Percentiles rank a stretch among this genome's conserved stretches.
These are phyloP conservation scores for Hyperoodon ampullatus DNA, from an alignment of 2,113 vertebrate genomes.

Conservation along the genomic window DNA sequence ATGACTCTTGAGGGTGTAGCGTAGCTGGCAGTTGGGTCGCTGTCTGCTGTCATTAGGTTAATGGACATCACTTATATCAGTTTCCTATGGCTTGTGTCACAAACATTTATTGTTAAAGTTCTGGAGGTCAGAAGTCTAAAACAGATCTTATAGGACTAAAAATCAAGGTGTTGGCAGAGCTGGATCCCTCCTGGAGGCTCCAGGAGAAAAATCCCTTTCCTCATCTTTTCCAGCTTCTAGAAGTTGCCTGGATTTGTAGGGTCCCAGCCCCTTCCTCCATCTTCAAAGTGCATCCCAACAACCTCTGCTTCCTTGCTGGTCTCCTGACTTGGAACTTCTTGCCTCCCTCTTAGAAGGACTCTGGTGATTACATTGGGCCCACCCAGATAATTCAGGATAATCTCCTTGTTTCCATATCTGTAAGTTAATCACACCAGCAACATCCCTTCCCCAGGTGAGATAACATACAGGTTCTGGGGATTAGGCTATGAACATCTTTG, in stretches of 20 bases:
- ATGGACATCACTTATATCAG: neutral
- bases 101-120: neutral
- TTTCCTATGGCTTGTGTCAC: neutral
- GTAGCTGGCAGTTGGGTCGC: neutral
- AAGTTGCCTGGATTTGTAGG: neutral
- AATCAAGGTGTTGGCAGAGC: neutral
- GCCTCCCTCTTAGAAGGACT: neutral
- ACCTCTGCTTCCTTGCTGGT: neutral
- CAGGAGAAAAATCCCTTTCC: no score
- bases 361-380: neutral
- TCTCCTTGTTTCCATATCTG: neutral
- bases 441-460: neutral
- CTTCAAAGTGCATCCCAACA: neutral
- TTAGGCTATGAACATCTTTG: neutral
- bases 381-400: neutral
- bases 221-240: neutral
- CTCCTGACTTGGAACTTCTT: neutral
- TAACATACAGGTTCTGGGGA: neutral
- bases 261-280: no score
- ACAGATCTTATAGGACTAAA: neutral
- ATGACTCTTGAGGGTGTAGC: fast-evolving
- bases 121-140: neutral
- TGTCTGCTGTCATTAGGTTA: neutral
- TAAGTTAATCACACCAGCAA: neutral
- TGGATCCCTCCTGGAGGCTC: neutral